A percentile compares a stretch with the other conserved stretches of the same genome.
Evolutionary conservation across 2,113 vertebrate genomes (phyloP).

Genomic region (Burhinus bistriatus): DNA sequence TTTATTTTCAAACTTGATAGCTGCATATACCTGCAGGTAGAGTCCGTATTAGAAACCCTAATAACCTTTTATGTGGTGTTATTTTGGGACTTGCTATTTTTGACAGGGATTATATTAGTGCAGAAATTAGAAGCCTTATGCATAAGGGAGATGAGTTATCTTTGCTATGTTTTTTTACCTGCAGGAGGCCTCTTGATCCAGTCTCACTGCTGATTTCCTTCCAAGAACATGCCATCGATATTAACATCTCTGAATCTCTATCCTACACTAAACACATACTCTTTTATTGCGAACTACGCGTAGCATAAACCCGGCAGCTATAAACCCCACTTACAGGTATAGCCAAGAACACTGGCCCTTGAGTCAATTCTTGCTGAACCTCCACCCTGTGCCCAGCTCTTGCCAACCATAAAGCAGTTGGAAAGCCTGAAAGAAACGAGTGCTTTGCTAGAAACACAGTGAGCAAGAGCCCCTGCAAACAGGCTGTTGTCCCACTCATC

Average conservation of each 20-base stretch:
- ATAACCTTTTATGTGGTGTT: neutral
- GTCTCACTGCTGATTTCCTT: neutral
- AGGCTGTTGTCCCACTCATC: neutral
- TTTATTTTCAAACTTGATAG: neutral
- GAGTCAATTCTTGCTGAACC: neutral
- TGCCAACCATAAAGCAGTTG: neutral
- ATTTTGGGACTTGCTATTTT: neutral
- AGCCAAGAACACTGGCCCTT: neutral
- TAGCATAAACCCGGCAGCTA: neutral
- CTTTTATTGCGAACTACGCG: rapidly evolving
- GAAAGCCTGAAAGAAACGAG: neutral
- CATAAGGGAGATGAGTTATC: neutral
- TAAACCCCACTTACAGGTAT: neutral
- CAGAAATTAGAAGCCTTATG: neutral
- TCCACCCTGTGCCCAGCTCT: neutral
- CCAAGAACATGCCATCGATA: neutral
- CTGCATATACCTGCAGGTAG: neutral
- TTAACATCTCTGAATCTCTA: neutral
- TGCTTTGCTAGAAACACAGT: neutral
- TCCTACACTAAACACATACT: neutral
- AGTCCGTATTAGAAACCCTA: neutral
- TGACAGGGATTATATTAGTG: neutral
- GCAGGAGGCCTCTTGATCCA: neutral
- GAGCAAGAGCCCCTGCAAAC: neutral
- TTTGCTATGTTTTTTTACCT: rapidly evolving